Conservation (phyloP, 2,113 vertebrate genomes). For the Loxodonta africana region DNA sequence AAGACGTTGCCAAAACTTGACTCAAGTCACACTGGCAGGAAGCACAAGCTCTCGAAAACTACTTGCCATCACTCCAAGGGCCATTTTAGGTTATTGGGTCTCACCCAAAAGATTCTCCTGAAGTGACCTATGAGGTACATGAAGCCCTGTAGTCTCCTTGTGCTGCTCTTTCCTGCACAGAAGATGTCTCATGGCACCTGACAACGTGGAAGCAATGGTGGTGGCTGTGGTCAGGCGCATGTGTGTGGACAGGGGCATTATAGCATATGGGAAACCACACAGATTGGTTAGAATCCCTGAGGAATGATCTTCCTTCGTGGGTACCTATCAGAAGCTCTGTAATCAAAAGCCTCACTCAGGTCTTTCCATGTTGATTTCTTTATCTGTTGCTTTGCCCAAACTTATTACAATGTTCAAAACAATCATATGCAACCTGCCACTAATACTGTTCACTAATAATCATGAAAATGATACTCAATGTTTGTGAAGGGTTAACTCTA, state of each 20-base stretch:
- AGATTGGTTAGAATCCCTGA: neutral
- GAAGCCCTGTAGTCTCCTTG: neutral
- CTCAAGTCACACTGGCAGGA: conserved; percentile 63
- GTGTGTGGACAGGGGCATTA: neutral
- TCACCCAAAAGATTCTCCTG: conserved; percentile 55
- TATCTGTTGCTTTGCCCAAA: neutral
- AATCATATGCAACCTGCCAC: neutral
- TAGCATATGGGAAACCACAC: neutral
- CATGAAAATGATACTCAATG: neutral
- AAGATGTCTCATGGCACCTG: neutral
- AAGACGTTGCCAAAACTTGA: conserved; percentile 65
- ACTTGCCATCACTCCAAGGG: conserved; percentile 60
- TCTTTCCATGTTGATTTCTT: neutral
- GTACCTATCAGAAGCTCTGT: neutral
- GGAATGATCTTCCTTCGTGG: neutral
- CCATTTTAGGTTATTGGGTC: conserved; percentile 62
- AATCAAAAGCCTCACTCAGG: neutral
- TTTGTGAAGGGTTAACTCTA: conserved; percentile 10
- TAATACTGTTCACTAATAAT: neutral
- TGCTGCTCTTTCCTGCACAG: neutral
- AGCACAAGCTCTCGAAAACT: conserved; percentile 52
- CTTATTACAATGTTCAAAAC: neutral
- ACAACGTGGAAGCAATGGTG: neutral
- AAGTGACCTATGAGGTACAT: conserved; percentile 56
- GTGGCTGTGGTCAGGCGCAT: neutral